A percentile compares a stretch with the other conserved stretches of the same genome.
Conservation (phyloP, 2,113 vertebrate species). For the Odobenus rosmarus region DNA sequence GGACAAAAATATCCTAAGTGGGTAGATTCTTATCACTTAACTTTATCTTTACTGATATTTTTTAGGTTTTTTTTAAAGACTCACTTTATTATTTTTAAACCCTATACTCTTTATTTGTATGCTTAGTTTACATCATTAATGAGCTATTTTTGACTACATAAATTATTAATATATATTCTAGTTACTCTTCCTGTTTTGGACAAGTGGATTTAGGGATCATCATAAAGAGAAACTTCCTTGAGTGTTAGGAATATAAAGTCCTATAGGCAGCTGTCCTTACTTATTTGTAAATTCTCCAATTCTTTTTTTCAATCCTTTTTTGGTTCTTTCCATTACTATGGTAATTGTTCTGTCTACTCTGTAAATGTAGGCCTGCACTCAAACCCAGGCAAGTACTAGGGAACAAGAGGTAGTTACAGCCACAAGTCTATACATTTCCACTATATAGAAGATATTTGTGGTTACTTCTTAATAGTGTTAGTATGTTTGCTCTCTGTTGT, state of each 20-base stretch:
- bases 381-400: not conserved
- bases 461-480: not conserved
- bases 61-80: not conserved
- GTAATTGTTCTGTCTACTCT: not conserved
- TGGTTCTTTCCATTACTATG: not conserved
- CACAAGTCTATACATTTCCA: not conserved
- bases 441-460: not conserved
- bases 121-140: slow-evolving; percentile 9
- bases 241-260: not conserved
- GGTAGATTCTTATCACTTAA: not conserved
- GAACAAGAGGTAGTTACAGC: not conserved
- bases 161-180: slow-evolving; percentile 14
- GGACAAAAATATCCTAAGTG: not conserved
- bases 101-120: slow-evolving; percentile 29
- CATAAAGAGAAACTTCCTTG: not conserved
- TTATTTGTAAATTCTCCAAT: not conserved
- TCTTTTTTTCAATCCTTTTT: not conserved
- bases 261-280: not conserved
- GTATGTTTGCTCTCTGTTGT: not conserved
- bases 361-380: not conserved
- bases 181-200: not conserved
- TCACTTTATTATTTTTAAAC: slow-evolving; percentile 55
- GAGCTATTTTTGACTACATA: not conserved
- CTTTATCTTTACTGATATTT: slow-evolving; percentile 50
- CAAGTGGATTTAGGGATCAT: not conserved